A percentile compares a stretch with the other conserved stretches of the same genome.
These are phyloP conservation scores for Cladorhizidae sp. DNA, from an alignment of 37 sponge, comb jelly and placozoan species.

Conservation along the genomic window DNA sequence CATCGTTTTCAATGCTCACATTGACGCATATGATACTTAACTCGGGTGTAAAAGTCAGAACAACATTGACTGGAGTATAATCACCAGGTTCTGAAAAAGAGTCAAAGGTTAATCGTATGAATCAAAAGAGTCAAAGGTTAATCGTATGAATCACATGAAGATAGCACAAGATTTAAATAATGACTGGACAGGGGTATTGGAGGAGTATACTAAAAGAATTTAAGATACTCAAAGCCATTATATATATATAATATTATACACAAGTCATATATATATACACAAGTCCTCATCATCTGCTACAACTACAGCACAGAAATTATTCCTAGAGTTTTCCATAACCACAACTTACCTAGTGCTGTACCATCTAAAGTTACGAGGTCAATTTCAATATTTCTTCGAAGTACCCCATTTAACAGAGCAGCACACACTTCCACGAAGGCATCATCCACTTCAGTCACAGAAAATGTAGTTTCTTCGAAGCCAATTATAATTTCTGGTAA, in stretches of 20 bases:
- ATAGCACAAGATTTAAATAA: no score
- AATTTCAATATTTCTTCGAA: background rate
- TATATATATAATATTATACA: no score
- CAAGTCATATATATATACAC: no score
- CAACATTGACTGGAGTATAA: background rate
- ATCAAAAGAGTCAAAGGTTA: no score
- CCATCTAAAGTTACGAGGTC: background rate
- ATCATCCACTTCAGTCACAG: background rate
- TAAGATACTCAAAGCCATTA: no score
- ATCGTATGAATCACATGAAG: no score
- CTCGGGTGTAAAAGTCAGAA: background rate
- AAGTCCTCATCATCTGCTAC: no score
- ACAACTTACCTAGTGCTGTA: conserved; percentile 12
- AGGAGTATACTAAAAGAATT: no score
- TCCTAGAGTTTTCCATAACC: background rate
- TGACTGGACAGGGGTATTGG: no score
- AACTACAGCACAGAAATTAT: no score
- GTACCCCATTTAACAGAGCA: background rate
- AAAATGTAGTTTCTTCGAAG: background rate
- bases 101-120: no score
- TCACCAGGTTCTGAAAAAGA: conserved; percentile 10
- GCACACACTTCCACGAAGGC: conserved; percentile 6
- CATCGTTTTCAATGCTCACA: background rate
- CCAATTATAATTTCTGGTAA: conserved; percentile 13
- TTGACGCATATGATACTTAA: background rate